Evolutionary conservation across 64 coral and sea anemone species (phyloP).

Genomic region (Stylophora pistillata): DNA sequence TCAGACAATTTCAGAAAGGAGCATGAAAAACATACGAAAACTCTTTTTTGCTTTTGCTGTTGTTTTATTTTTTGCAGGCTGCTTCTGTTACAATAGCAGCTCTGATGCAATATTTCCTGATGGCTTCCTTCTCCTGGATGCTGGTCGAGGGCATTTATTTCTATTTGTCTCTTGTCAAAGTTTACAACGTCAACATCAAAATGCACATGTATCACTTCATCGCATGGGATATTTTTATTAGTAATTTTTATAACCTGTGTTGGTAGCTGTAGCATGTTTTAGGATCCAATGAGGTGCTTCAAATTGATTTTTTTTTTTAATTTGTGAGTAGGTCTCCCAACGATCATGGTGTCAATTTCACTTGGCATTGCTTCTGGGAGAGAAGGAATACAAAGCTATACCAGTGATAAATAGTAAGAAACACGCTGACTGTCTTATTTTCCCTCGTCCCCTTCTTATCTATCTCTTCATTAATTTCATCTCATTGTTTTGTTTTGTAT

Average conservation of each 20-base stretch:
- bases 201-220: slow-evolving; percentile 29
- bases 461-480: no score
- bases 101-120: slow-evolving; percentile 49
- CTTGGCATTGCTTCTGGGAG: slow-evolving; percentile 13
- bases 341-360: background rate
- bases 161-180: slow-evolving; percentile 48
- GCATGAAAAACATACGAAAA: background rate
- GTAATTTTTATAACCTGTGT: no score
- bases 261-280: background rate
- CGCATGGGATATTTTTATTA: slow-evolving; percentile 35
- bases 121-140: slow-evolving; percentile 65
- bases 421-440: background rate
- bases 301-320: background rate
- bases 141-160: slow-evolving; percentile 54
- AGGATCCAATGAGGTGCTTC: background rate
- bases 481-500: no score
- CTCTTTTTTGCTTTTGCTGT: no score
- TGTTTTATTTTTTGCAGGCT: background rate
- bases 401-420: slow-evolving; percentile 25
- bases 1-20: no score
- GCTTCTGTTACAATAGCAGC: slow-evolving; percentile 32
- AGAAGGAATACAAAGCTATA: slow-evolving; percentile 13
- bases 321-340: background rate
- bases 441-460: background rate
- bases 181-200: slow-evolving; percentile 52